Evolutionary conservation across 2,797 vertebrate genomes (phyloP).

Genomic region (Sitta carolinensis): DNA sequence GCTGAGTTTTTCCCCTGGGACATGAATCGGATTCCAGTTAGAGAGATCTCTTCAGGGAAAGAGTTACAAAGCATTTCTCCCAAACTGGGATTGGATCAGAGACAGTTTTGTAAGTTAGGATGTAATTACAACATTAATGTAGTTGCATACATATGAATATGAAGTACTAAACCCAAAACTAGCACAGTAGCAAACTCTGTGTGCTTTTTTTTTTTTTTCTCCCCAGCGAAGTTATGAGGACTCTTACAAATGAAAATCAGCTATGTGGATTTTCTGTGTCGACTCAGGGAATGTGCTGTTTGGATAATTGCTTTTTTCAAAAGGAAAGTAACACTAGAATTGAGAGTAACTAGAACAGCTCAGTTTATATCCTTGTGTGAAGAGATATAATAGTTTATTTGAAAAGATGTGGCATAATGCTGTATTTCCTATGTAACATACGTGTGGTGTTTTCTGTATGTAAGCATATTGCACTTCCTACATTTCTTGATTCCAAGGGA

Average conservation of each 20-base stretch:
- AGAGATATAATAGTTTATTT: not conserved
- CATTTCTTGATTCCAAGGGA: not conserved
- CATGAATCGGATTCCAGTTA: not conserved
- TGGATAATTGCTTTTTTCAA: not conserved
- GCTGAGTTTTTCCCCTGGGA: not conserved
- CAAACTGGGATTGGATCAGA: not conserved
- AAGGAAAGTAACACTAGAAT: not conserved
- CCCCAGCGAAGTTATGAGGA: not conserved
- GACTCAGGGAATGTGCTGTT: conserved; percentile 52
- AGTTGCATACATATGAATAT: not conserved
- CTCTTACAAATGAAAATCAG: not conserved
- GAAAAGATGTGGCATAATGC: not conserved
- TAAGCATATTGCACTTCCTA: not conserved
- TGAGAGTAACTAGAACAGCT: not conserved
- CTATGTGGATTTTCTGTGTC: not conserved
- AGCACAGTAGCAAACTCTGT: not conserved
- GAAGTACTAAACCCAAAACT: not conserved
- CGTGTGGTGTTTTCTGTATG: not conserved
- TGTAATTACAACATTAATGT: not conserved
- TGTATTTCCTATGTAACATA: not conserved
- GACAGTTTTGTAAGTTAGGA: not conserved
- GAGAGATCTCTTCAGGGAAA: conserved; percentile 2
- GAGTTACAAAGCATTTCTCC: conserved; percentile 13
- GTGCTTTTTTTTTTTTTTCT: not conserved
- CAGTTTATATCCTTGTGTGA: not conserved